phyloP scores from a whole-genome alignment of 2,888 invertebrate species.

The Hyles lineata region DNA sequence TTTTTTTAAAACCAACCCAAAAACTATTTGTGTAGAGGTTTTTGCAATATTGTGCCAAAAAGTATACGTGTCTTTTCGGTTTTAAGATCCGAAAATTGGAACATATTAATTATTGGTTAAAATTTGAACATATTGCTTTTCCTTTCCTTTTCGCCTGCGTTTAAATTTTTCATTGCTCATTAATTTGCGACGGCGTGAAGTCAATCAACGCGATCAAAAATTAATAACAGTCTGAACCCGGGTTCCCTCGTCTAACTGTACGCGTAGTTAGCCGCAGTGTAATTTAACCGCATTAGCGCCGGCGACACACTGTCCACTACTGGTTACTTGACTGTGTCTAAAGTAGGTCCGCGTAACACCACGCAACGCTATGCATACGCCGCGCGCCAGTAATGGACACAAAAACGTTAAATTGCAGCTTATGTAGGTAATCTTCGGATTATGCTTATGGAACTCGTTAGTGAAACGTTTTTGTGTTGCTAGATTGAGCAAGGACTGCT shows the following conservation, averaged over 20 bases:
- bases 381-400: constrained; percentile 2
- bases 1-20: no score
- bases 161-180: no score
- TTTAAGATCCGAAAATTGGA: no score
- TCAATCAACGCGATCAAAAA: no score
- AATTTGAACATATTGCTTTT: no score
- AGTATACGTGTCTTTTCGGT: no score
- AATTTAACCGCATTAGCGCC: constrained; percentile 18
- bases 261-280: not conserved
- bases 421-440: constrained; percentile 20
- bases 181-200: no score
- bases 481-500: not conserved
- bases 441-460: constrained; percentile 15
- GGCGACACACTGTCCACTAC: constrained; percentile 23
- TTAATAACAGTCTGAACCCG: no score
- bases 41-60: no score
- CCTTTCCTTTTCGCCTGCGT: no score
- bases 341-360: constrained; percentile 12
- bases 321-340: constrained; percentile 16
- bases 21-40: no score
- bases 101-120: no score
- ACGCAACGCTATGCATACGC: constrained; percentile 13
- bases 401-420: constrained; percentile 21
- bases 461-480: not conserved
- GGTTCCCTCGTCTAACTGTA: not conserved